Evolutionary conservation across 2,113 vertebrate species (phyloP), one percentile per base, ranked within the genome.

Genomic region (Rostratula benghalensis): DNA sequence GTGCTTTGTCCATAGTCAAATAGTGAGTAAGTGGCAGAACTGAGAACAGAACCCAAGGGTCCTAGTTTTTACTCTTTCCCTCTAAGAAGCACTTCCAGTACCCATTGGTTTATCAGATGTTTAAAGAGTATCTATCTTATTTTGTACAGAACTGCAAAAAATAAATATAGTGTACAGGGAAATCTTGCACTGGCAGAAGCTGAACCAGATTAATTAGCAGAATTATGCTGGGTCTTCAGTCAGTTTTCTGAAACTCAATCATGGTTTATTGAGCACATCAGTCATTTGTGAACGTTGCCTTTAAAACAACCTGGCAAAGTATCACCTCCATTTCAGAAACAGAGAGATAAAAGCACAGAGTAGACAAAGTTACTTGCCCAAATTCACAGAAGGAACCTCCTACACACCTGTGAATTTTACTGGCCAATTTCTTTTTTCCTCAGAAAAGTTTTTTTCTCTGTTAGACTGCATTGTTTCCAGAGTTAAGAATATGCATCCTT

Each of bases 1-100:
- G 59, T 90, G 51, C 60, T 93, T 96, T 93, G 95, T 78, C 90
- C 93, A 54, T 57, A 94, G 85, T 93, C 91, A 94, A 95, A 92
- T 41, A 90, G 48, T 54, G 59, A 81, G 60, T 87, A 95, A 85
- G 74, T 87, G 87, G 51, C 79, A 94, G 84, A 91, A 85, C 73
- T 81, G 82, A 85, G 93, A 94, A 89, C 63, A 97, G 79, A 91
- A 69, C 35, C 56, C 73, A 92, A 33, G 71, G 92, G 94, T 81
- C 70, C 71, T 79, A 6, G 33, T 84, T 96, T 87, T 60, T 46
- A 7, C 75, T 85, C 45, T 31, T 56, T 71, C 18, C 43, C 39
- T 64, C 53, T n/a, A 28, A 48, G 57, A 81, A 92, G 22, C 65
- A 78, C n/a, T 90, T 94, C 46, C n/a, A 74, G 54, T 79, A 33